A percentile compares a stretch with the other conserved stretches of the same genome.
phyloP scores from a whole-genome alignment of 2,113 vertebrate genomes.

The Chionis minor region DNA sequence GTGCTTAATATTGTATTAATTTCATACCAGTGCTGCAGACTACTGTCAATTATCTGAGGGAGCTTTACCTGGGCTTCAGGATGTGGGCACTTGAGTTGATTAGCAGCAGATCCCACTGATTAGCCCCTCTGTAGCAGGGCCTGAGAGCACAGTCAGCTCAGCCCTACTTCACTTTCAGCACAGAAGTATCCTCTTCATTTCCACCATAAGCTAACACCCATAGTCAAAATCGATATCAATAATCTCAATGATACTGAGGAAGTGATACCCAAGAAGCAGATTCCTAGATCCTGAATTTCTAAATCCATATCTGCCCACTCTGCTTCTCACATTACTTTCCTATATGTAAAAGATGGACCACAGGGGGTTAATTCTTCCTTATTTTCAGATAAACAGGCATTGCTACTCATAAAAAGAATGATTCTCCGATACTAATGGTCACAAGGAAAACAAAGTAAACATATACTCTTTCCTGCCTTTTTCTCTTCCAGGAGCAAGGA shows the following conservation, averaged over 20 bases:
- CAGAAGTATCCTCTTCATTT: not conserved
- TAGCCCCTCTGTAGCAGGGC: not conserved
- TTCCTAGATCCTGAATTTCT: not conserved
- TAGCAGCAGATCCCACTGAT: not conserved
- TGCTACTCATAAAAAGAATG: not conserved
- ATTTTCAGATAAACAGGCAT: not conserved
- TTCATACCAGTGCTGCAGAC: not conserved
- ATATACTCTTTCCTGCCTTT: not conserved
- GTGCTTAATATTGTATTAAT: not conserved
- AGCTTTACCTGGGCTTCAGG: not conserved
- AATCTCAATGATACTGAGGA: not conserved
- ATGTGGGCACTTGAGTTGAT: rapidly evolving
- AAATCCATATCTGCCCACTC: rapidly evolving
- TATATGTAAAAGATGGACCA: not conserved
- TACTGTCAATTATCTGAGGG: not conserved
- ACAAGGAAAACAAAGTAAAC: not conserved
- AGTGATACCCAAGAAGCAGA: not conserved
- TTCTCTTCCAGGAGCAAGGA: not conserved
- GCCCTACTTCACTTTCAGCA: not conserved
- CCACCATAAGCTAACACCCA: rapidly evolving
- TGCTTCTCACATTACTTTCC: not conserved
- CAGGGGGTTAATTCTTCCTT: not conserved
- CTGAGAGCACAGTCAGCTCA: not conserved
- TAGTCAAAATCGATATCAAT: too few relatives aligned
- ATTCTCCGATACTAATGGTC: not conserved